These are phyloP conservation scores for Aegotheles bennettii DNA, from an alignment of 2,113 vertebrate species.

Conservation along the genomic window DNA sequence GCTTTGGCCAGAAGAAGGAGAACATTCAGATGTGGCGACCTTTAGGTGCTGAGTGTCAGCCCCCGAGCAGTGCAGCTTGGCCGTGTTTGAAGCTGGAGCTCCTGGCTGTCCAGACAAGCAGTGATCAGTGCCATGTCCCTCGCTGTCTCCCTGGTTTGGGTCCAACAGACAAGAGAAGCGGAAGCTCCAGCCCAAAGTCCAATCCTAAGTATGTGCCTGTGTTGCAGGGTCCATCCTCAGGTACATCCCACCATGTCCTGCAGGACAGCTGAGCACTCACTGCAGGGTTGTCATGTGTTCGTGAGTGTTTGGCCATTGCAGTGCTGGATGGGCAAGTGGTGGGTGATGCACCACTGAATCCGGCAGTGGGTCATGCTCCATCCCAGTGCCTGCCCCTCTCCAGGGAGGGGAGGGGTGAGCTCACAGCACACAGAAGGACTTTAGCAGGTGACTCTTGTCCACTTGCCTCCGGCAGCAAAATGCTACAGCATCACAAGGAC, in stretches of 20 bases:
- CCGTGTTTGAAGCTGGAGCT: background rate
- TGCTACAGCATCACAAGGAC: constrained; percentile 17
- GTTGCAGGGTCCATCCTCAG: background rate
- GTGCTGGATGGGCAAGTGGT: rapidly evolving
- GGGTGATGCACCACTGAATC: background rate
- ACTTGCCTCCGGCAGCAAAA: background rate
- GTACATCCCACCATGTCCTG: background rate
- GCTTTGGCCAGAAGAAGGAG: background rate
- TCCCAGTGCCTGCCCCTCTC: background rate
- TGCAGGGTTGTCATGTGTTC: background rate
- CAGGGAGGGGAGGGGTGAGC: background rate
- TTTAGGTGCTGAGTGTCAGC: background rate
- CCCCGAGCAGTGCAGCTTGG: background rate
- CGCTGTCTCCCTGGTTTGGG: background rate
- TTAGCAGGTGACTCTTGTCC: background rate
- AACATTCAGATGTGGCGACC: background rate
- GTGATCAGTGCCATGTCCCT: background rate
- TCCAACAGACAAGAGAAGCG: background rate
- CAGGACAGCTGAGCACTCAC: background rate
- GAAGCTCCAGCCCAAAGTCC: background rate
- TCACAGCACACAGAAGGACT: background rate
- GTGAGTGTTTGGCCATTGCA: background rate
- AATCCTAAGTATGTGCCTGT: rapidly evolving
- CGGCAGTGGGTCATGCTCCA: rapidly evolving
- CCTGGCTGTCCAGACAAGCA: background rate